Evolutionary conservation across 2,797 vertebrate species (phyloP).

Genomic region (Microchirus variegatus): DNA sequence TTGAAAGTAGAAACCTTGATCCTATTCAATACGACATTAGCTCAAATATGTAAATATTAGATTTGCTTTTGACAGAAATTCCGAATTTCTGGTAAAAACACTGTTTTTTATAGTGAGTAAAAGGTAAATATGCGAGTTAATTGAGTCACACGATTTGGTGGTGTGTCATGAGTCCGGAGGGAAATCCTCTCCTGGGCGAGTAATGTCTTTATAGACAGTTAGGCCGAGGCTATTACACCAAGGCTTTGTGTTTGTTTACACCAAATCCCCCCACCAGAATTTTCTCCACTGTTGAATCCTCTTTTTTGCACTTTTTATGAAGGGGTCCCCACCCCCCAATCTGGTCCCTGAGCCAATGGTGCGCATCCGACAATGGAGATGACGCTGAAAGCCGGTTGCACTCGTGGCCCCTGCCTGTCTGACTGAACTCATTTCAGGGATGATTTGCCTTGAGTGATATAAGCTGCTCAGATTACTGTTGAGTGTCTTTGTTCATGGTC

Average conservation of each 20-base stretch:
- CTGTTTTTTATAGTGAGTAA: not conserved
- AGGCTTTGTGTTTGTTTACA: slow-evolving; percentile 42
- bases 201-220: slow-evolving; percentile 20
- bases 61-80: no score
- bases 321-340: slow-evolving; percentile 65
- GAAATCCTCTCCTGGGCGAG: not conserved
- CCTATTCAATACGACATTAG: no score
- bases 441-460: slow-evolving; percentile 76
- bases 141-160: not conserved
- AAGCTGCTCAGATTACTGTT: slow-evolving; percentile 71
- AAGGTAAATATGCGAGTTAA: not conserved
- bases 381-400: slow-evolving; percentile 38
- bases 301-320: slow-evolving; percentile 32
- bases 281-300: slow-evolving; percentile 41
- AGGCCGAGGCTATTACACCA: slow-evolving; percentile 22
- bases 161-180: not conserved
- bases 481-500: slow-evolving; percentile 67
- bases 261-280: slow-evolving; percentile 28
- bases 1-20: no score
- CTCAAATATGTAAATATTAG: no score
- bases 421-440: slow-evolving; percentile 71
- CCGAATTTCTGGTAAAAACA: not conserved
- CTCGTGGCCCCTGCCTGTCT: slow-evolving; percentile 42
- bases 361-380: slow-evolving; percentile 72
- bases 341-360: slow-evolving; percentile 72